Evolutionary conservation across 2,888 invertebrate genomes (phyloP), one percentile per base, ranked within the genome.

Genomic region (Nebria salina): DNA sequence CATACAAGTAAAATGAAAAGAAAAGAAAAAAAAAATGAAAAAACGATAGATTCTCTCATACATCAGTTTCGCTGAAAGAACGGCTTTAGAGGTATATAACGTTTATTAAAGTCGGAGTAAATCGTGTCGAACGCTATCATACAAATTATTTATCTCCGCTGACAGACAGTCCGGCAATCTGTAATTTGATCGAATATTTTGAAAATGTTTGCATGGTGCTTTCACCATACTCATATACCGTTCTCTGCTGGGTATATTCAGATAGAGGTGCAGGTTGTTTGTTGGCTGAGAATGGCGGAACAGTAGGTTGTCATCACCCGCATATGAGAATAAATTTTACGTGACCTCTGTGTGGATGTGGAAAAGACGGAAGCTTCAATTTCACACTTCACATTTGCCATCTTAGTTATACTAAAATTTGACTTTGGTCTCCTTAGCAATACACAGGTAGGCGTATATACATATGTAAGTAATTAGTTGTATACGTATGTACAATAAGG

Each of bases 101-200:
- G 54, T 79, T 74, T 79, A 79, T 79, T 79, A 20, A 79, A 79
- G 54, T 54, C 54, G 54, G 74, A 79, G 79, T 79, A 79, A 79
- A 79, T 79, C 79, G 79, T 79, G 79, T 79, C 75, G 79, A 79
- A 79, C 75, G 70, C 79, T 79, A 79, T 79, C 79, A 79, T 75
- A 79, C 79, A 79, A 79, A 79, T 79, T 79, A 79, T 79, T 79
- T 79, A 79, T 79, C 79, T 75, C 64, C 74, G 64, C 79, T 75
- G 75, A 75, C 79, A 75, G 79, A 79, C 75, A 75, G 66, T 75
- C 70, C 70, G 66, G 74, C 79, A 79, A 79, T 79, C 79, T 79
- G 79, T 79, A 79, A 79, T 79, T 79, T 79, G 79, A 79, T 79
- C 79, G 75, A 79, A 79, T 79, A 79, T 79, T 79, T 79, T 70